Evolutionary conservation across 2,797 vertebrate species (phyloP).

Genomic region (Epinephelus coioides): DNA sequence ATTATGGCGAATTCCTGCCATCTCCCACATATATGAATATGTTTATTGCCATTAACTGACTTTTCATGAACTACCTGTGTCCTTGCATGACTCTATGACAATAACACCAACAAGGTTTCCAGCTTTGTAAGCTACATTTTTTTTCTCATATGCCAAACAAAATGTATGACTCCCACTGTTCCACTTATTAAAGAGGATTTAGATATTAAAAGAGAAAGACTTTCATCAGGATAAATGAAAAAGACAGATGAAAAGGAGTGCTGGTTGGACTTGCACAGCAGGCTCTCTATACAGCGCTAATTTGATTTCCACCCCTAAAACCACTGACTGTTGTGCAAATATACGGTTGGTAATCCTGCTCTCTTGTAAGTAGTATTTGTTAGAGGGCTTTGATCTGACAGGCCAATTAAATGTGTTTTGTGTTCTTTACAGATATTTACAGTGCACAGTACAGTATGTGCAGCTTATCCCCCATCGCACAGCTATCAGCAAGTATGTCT

Average conservation of each 20-base stretch:
- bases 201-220: conserved; percentile 44
- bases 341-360: conserved; percentile 46
- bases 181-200: conserved; percentile 61
- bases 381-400: conserved; percentile 51
- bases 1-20: background rate
- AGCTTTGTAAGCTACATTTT: conserved; percentile 8
- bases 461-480: background rate
- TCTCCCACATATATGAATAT: conserved; percentile 6
- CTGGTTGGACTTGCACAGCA: conserved; percentile 20
- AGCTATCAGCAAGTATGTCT: conserved; percentile 5
- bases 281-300: conserved; percentile 34
- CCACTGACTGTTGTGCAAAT: conserved; percentile 33
- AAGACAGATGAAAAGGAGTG: conserved; percentile 48
- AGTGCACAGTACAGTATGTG: background rate
- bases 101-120: background rate
- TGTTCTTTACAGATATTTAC: conserved; percentile 21
- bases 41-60: background rate
- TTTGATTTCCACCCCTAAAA: conserved; percentile 59
- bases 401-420: conserved; percentile 60
- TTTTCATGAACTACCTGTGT: background rate
- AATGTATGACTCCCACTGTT: conserved; percentile 20
- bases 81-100: background rate
- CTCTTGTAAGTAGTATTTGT: conserved; percentile 32
- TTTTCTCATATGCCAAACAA: conserved; percentile 23
- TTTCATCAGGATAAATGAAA: conserved; percentile 53